phyloP scores from a whole-genome alignment of 2,888 invertebrate species.

The Copidosoma aretas region DNA sequence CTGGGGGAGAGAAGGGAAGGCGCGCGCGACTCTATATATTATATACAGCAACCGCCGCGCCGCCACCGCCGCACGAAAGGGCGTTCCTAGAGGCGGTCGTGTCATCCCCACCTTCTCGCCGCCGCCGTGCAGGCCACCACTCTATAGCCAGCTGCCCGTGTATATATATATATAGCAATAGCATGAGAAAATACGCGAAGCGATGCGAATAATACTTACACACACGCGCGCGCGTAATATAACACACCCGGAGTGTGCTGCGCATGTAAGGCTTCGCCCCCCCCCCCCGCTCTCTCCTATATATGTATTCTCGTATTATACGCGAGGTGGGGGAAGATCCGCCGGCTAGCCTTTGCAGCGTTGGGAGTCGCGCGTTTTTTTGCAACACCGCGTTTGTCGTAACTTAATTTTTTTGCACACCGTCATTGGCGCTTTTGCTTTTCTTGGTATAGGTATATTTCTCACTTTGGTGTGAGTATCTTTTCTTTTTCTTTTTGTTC shows the following conservation, averaged over 20 bases:
- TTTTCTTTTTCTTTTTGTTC: too few relatives aligned
- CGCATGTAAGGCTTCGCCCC: background rate
- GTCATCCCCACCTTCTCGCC: conserved; percentile 51
- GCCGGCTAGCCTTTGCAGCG: too few relatives aligned
- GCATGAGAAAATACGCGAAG: conserved; percentile 42
- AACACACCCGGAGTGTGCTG: background rate
- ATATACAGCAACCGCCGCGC: background rate
- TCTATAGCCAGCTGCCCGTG: background rate
- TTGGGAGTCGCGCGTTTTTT: too few relatives aligned
- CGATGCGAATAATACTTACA: background rate
- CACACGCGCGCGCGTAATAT: background rate
- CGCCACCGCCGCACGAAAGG: conserved; percentile 49
- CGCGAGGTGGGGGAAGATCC: too few relatives aligned
- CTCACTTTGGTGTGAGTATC: too few relatives aligned
- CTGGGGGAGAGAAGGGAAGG: background rate
- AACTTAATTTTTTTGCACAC: too few relatives aligned
- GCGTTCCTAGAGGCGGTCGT: conserved; percentile 63
- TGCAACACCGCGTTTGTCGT: background rate
- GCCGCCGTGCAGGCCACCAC: background rate
- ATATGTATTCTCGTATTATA: too few relatives aligned
- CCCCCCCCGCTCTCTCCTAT: background rate
- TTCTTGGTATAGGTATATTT: too few relatives aligned
- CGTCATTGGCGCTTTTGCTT: too few relatives aligned
- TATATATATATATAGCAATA: background rate
- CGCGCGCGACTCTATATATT: background rate